These are phyloP conservation scores for Notospermus geniculatus DNA, from an alignment of 1,140 invertebrate genomes.

Conservation along the genomic window DNA sequence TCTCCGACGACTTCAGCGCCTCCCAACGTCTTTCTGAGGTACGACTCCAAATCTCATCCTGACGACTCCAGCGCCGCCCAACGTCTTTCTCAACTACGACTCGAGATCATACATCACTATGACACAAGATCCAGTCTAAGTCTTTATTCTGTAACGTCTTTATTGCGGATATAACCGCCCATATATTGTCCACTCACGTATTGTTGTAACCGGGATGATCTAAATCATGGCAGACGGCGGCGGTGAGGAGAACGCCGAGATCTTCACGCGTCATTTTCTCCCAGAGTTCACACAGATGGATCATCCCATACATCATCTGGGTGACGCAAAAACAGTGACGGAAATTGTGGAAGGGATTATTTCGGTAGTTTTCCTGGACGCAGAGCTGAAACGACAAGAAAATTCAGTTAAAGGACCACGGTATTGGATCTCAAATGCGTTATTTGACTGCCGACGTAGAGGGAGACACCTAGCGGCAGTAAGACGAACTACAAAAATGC, in stretches of 20 bases:
- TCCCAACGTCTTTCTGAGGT: too few species aligned
- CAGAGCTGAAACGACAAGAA: slow-evolving; percentile 38
- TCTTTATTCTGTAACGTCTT: too few species aligned
- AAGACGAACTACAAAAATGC: too few species aligned
- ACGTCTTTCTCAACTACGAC: too few species aligned
- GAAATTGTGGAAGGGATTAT: slow-evolving; percentile 89
- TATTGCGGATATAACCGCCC: too few species aligned
- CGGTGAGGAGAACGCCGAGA: slow-evolving; percentile 75
- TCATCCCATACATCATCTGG: slow-evolving; percentile 76
- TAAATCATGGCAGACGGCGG: slow-evolving; percentile 71
- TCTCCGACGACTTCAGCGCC: too few species aligned
- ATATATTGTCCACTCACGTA: slow-evolving; percentile 46
- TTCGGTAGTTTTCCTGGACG: slow-evolving; percentile 85
- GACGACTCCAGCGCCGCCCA: too few species aligned
- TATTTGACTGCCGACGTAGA: too few species aligned
- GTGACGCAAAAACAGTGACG: slow-evolving; percentile 86
- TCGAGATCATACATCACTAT: too few species aligned
- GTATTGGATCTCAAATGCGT: not conserved
- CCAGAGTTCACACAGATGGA: slow-evolving; percentile 62
- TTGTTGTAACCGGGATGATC: slow-evolving; percentile 60
- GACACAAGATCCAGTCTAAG: too few species aligned
- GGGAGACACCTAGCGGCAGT: too few species aligned
- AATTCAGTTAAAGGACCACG: not conserved
- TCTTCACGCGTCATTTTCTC: slow-evolving; percentile 72
- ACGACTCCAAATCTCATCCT: too few species aligned